A percentile compares a stretch with the other conserved stretches of the same genome.
Conservation (phyloP, 2,113 vertebrate species). For the Ophiodon elongatus region DNA sequence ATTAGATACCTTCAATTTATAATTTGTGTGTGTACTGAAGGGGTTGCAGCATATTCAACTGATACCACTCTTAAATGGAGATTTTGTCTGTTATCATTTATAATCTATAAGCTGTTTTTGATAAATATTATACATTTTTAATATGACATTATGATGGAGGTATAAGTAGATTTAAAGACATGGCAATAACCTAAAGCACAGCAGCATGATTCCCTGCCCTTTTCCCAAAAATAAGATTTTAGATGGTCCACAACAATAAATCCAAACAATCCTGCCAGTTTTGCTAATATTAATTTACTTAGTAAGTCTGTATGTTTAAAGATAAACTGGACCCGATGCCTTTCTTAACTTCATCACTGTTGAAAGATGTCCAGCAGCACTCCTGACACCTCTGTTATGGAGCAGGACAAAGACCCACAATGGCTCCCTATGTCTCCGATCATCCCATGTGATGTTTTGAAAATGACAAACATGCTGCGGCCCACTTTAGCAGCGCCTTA, state of each 20-base stretch:
- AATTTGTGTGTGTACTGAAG: neutral
- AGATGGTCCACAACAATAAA: neutral
- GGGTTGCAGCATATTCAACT: neutral
- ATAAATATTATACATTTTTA: neutral
- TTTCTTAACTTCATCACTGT: conserved; percentile 1
- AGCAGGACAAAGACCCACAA: conserved; percentile 33
- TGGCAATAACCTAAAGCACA: neutral
- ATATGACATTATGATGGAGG: neutral
- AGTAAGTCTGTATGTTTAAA: neutral
- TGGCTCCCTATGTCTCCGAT: conserved; percentile 51
- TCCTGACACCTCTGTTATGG: conserved; percentile 30
- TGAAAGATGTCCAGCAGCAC: conserved; percentile 8
- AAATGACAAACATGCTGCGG: conserved; percentile 75
- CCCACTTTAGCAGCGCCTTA: conserved; percentile 43
- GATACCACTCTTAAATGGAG: neutral
- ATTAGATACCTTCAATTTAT: neutral
- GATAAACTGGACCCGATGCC: neutral
- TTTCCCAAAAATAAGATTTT: neutral
- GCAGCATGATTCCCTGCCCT: neutral
- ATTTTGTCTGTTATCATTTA: neutral
- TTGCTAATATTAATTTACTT: neutral
- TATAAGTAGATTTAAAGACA: neutral
- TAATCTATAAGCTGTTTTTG: neutral
- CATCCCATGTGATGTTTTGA: conserved; percentile 64
- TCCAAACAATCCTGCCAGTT: neutral